Evolutionary conservation across 2,888 invertebrate species (phyloP).

Genomic region (Troides aeacus): DNA sequence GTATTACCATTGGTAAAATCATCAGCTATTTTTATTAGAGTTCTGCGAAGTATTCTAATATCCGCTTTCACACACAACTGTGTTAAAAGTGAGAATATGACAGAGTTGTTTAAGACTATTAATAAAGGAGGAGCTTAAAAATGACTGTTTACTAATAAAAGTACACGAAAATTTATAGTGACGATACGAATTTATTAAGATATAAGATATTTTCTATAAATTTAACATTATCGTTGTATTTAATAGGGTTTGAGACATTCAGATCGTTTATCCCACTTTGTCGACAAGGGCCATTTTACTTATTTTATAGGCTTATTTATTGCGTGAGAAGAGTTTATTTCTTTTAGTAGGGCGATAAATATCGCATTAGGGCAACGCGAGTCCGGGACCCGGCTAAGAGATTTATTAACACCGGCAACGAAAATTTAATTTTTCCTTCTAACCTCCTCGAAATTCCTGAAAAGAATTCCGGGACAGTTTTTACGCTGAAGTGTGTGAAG

Average conservation of each 20-base stretch:
- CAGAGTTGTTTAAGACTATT: no score
- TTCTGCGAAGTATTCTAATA: no score
- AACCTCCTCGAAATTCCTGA: conserved; percentile 51
- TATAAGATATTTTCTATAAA: not conserved
- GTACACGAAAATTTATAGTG: no score
- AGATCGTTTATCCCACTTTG: conserved; percentile 25
- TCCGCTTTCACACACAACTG: no score
- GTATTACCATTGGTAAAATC: no score
- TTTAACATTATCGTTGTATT: not conserved
- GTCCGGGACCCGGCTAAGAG: conserved; percentile 42
- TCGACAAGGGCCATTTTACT: conserved; percentile 35
- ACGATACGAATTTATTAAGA: not conserved
- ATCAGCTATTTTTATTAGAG: no score
- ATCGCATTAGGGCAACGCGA: conserved; percentile 65
- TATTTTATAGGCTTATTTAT: conserved; percentile 60
- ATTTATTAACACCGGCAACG: conserved; percentile 60
- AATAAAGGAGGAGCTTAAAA: no score
- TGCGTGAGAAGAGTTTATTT: conserved; percentile 60
- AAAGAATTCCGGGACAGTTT: conserved; percentile 45
- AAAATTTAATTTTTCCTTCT: conserved; percentile 54
- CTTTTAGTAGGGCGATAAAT: conserved; percentile 65
- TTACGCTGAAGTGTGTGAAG: conserved; percentile 9
- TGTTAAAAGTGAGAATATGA: no score
- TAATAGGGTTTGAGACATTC: not conserved
- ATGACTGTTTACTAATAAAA: no score